Percentiles rank a stretch among this genome's conserved stretches.
These are phyloP conservation scores for Grapholita molesta DNA, from an alignment of 1,140 invertebrate species.

Conservation along the genomic window DNA sequence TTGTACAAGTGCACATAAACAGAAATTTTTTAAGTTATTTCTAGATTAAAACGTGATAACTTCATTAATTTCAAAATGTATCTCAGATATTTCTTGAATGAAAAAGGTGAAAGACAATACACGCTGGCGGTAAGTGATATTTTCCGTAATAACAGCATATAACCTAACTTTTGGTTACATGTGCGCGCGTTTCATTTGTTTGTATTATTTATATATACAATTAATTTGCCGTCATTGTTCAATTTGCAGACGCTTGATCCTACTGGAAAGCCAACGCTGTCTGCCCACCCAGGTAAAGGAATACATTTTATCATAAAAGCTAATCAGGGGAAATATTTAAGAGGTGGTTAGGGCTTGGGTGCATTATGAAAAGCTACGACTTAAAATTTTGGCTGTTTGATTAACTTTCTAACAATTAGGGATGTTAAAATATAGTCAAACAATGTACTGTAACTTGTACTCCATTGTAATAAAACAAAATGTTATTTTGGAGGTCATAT, in stretches of 20 bases:
- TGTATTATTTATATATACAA: conserved; percentile 19
- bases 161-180: background rate
- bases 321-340: no score
- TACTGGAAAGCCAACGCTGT: conserved; percentile 87
- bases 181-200: conserved; percentile 18
- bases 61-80: conserved; percentile 79
- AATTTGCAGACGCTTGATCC: conserved; percentile 86
- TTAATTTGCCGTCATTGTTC: conserved; percentile 28
- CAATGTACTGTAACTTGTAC: no score
- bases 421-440: no score
- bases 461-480: no score
- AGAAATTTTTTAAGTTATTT: background rate
- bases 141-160: background rate
- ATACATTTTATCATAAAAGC: no score
- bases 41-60: background rate
- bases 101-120: conserved; percentile 84
- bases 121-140: conserved; percentile 81
- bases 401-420: no score
- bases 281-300: conserved; percentile 89
- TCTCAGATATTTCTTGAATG: conserved; percentile 86
- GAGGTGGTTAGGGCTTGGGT: no score
- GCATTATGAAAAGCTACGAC: no score
- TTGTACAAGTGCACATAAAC: background rate
- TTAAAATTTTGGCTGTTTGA: no score
- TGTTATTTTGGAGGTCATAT: no score